Evolutionary conservation across 1,140 invertebrate genomes (phyloP).

Genomic region (Mya arenaria): DNA sequence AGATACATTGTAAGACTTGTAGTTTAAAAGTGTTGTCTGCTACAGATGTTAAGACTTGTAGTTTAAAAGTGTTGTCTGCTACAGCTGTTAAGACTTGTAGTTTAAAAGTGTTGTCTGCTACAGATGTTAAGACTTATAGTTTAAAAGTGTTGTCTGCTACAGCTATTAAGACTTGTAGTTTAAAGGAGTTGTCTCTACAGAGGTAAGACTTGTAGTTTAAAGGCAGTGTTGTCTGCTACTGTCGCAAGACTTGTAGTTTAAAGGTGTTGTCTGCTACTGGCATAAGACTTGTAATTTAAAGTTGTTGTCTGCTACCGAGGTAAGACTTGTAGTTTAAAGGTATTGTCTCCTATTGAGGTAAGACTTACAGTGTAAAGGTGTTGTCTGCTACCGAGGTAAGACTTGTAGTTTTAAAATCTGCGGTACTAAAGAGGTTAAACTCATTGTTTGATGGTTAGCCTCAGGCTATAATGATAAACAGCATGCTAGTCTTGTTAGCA

Average conservation of each 20-base stretch:
- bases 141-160: background rate
- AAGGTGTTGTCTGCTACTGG: background rate
- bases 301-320: background rate
- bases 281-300: background rate
- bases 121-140: background rate
- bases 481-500: no score
- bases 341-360: constrained; percentile 34
- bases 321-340: background rate
- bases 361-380: constrained; percentile 61
- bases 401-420: no score
- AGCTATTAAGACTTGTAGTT: no score
- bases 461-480: no score
- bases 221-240: background rate
- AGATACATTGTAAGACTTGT: background rate
- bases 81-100: background rate
- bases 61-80: background rate
- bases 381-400: constrained; percentile 79
- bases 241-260: no score
- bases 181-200: background rate
- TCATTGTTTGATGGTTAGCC: no score
- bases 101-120: background rate
- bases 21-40: background rate
- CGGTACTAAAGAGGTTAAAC: no score
- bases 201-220: background rate
- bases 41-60: background rate